Base-by-base conservation (phyloP, 2,113 vertebrate genomes). In the Ptilonorhynchus violaceus region DNA sequence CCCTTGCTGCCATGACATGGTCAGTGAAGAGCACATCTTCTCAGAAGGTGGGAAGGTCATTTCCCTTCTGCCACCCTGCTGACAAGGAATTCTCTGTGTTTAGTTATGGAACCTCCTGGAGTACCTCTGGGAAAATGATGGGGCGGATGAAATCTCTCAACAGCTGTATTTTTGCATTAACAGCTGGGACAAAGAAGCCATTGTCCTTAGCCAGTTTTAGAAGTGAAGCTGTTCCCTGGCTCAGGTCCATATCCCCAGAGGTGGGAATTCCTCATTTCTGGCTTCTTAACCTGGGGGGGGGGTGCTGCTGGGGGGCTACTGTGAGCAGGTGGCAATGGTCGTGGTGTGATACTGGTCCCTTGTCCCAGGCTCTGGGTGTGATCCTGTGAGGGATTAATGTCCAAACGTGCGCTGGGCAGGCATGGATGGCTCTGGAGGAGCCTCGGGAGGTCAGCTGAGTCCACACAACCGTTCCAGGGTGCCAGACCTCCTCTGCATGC, bases 211-310 rank as follows among this genome's bases (percentile, higher is more conserved):
- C 33, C 17, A 15, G 8, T 31, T 59, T n/a, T 41, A 31, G 16
- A 88, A 79, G 15, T 10, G 6, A 60, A 73, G 16, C 28, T 64
- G 33, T 20, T 64, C 53, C 12, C 27, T 88, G 35, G 21, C 47
- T 72, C 46, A 16, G 11, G 35, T 33, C 18, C 18, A 12, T 22
- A 11, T 56, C 22, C 20, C 13, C 10, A 10, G 50, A 31, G 58
- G 4, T 0, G 49, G 11, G 21, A 25, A 20, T 37, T 21, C n/a
- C 8, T 60, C 30, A 4, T n/a, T 14, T 3, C 37, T 58, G 13
- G 9, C 17, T 30, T 52, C 14, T 47, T 13, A 27, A 30, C 30
- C 30, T 4, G 3, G 20, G 47, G 19, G 24, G 39, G 17, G 47
- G 19, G 24, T 35, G 17, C 47, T 80, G 28, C 33, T 42, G 31